Evolutionary conservation across 2,888 invertebrate species (phyloP).

Genomic region (Oxytorus armatus): DNA sequence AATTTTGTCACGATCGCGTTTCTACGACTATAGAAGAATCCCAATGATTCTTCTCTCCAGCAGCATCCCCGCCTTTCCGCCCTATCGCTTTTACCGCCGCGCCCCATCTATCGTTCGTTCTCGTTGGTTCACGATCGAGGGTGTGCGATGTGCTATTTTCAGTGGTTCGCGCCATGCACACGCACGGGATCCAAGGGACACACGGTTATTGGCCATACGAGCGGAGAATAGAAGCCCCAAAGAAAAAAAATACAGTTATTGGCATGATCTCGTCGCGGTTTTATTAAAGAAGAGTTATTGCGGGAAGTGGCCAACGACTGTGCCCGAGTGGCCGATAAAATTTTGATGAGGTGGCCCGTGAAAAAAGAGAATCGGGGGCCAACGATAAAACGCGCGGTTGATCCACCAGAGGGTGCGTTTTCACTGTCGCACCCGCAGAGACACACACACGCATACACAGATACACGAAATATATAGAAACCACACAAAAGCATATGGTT

Average conservation of each 20-base stretch:
- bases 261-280: neutral
- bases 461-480: no score
- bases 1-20: conserved; percentile 49
- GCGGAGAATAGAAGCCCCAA: no score
- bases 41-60: neutral
- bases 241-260: neutral
- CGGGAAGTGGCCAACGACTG: neutral
- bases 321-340: neutral
- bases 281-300: conserved; percentile 1
- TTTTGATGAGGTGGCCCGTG: no score
- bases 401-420: neutral
- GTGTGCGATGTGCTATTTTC: conserved; percentile 35
- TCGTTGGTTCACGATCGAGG: conserved; percentile 28
- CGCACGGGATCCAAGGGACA: neutral
- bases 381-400: conserved; percentile 46
- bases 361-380: conserved; percentile 17
- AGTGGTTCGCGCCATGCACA: no score
- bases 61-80: neutral
- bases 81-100: neutral
- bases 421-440: no score
- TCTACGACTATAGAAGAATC: conserved; percentile 4
- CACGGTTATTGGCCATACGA: neutral
- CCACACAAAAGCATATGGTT: no score
- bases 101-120: neutral
- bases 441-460: no score